Evolutionary conservation across 2,113 vertebrate species (phyloP), one percentile per base, ranked within the genome.

Genomic region (Perognathus longimembris): DNA sequence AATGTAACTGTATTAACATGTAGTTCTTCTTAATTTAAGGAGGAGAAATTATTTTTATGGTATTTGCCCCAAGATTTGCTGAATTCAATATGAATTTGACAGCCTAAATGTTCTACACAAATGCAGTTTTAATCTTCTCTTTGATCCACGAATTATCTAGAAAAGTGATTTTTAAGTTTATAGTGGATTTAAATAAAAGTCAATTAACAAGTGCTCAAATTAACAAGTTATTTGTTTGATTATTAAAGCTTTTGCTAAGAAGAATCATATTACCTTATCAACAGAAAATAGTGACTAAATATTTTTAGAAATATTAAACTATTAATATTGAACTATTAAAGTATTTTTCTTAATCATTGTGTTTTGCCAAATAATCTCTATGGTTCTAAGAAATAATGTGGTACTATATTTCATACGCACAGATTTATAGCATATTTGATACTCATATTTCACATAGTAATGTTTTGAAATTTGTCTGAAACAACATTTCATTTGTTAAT

Each of bases 161-260:
- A 61, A 95, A 92, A 95, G 32, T 77, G 79, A 83, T 92, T 92
- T n/a, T 86, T 64, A 82, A 82, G 92, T 91, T 88, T 38, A 78
- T 81, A 70, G 4, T 61, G 32, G 2, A 64, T 82, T 91, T 94
- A 91, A 89, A 66, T 28, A 80, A 80, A 86, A 94, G 89, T 96
- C 75, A 94, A 92, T 95, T 85, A 95, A 64, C 32, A 73, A 79
- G 89, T 80, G 63, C 36, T 84, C 24, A 95, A 71, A 71, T 18
- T 30, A 69, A 77, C 59, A 90, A 54, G 57, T 84, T 73, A 79
- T 74, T 93, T 91, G 22, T 74, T 93, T 91, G 22, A 15, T 74
- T 83, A 59, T 74, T 92, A 91, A 84, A 88, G 24, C 77, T 95
- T 69, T 88, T 71, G 2, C 40, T 91, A 90, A 85, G 77, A 90